Base-by-base conservation (phyloP, 92 coral and sea anemone species). In the Zoanthus solanderi region DNA sequence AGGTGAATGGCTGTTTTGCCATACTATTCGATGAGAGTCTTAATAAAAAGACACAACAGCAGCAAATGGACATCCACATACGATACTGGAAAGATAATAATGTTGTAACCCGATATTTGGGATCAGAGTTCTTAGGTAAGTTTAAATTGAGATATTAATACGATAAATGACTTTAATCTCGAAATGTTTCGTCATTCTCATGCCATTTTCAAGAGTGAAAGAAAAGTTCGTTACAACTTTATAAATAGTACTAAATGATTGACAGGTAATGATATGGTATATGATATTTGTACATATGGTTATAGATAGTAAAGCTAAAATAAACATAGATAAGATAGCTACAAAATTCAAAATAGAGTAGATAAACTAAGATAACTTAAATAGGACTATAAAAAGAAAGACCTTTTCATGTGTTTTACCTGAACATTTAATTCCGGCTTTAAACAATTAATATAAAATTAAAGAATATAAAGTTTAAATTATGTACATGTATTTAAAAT, bases 91-190 rank as follows among this genome's bases (percentile, higher is more conserved):
- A 81, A 68, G 65, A 60, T 53, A 83, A 88, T 29, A 46, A 81
- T 57, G 91, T 88, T 52, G 75, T 72, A 30, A 52, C 91, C 63
- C 91, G 88, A 37, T 88, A 88, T 75, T 82, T 88, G 47, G 90
- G 90, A 46, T 87, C 85, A 12, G 76, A 87, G 86, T 61, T 61
- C 69, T 61, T 61, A 61, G 69, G 69, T 61, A 61, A 61, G 69
- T 61, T 61, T 61, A 61, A 61, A 61, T 61, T 61, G 69, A 61
- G 69, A 61, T 61, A 61, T 61, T 61, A 61, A 61, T 61, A 61
- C 69, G 69, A 61, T 61, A 61, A 61, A 61, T 61, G 69, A 61
- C 69, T 61, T 61, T 61, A 61, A 61, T n/a, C 69, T 61, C 69
- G 69, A 61, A 16, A 61, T 61, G 69, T 61, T 61, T 61, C 69